Evolutionary conservation across 2,888 invertebrate genomes (phyloP).

Genomic region (Aproaerema taeniolella): DNA sequence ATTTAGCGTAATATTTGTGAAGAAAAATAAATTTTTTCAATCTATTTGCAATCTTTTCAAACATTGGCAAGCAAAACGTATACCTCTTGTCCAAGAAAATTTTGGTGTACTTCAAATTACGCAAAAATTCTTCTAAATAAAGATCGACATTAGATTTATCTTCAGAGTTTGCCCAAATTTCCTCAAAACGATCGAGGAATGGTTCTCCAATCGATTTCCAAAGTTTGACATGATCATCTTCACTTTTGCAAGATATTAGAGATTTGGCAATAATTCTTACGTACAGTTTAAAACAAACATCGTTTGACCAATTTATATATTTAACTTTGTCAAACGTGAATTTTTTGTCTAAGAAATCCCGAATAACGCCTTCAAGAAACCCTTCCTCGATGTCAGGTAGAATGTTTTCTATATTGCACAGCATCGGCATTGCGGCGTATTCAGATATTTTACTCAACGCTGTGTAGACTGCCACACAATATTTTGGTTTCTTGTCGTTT

Average conservation of each 20-base stretch:
- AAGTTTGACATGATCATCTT: constrained; percentile 28
- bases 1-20: constrained; percentile 34
- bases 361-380: constrained; percentile 25
- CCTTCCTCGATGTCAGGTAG: constrained; percentile 28
- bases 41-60: constrained; percentile 33
- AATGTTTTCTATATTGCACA: constrained; percentile 30
- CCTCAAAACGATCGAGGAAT: constrained; percentile 33
- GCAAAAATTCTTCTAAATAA: constrained; percentile 28
- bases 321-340: constrained; percentile 21
- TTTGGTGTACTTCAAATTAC: constrained; percentile 33
- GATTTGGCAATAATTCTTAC: constrained; percentile 38
- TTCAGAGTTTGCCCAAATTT: constrained; percentile 11
- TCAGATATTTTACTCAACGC: constrained; percentile 22
- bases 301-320: neutral
- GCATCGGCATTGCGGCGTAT: constrained; percentile 21
- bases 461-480: constrained; percentile 33
- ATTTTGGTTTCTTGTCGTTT: constrained; percentile 32
- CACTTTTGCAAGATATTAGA: constrained; percentile 33
- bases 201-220: constrained; percentile 29
- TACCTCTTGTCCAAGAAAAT: constrained; percentile 36
- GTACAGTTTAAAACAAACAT: constrained; percentile 19
- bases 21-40: constrained; percentile 34
- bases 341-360: constrained; percentile 22
- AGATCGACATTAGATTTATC: constrained; percentile 1
- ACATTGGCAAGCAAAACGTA: constrained; percentile 33